These are phyloP conservation scores for Augiades crinisus DNA, from an alignment of 2,888 invertebrate species.

Conservation along the genomic window DNA sequence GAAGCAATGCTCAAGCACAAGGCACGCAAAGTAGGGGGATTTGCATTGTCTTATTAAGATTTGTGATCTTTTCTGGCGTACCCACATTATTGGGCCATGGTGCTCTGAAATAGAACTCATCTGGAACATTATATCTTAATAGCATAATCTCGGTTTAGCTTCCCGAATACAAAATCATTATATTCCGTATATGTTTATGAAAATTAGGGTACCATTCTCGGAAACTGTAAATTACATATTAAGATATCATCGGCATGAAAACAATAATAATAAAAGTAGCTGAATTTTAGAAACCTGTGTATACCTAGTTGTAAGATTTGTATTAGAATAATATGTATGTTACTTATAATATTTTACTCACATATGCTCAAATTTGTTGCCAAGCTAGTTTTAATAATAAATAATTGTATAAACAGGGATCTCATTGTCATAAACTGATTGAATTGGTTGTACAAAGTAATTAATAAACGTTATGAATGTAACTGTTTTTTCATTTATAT, in stretches of 20 bases:
- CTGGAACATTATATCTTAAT: too few relatives aligned
- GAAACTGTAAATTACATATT: too few relatives aligned
- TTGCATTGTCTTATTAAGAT: too few relatives aligned
- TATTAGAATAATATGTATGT: background rate
- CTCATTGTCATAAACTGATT: slow-evolving; percentile 7
- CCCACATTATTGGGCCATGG: too few relatives aligned
- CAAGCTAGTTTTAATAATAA: slow-evolving; percentile 43
- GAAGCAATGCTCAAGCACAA: too few relatives aligned
- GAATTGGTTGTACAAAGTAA: slow-evolving; percentile 32
- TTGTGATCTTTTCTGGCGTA: too few relatives aligned
- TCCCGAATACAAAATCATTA: too few relatives aligned
- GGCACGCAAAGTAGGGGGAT: too few relatives aligned
- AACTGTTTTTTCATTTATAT: slow-evolving; percentile 2
- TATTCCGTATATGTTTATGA: too few relatives aligned
- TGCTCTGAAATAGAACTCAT: too few relatives aligned
- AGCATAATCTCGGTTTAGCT: too few relatives aligned
- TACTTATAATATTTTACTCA: slow-evolving; percentile 30
- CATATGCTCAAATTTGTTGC: slow-evolving; percentile 60
- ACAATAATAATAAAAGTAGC: slow-evolving; percentile 2
- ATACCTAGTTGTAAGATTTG: background rate
- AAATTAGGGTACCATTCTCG: too few relatives aligned
- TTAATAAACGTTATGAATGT: slow-evolving; percentile 26
- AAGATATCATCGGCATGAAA: background rate
- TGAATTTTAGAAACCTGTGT: background rate
- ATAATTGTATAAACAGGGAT: slow-evolving; percentile 45